A percentile compares a stretch with the other conserved stretches of the same genome.
phyloP scores from a whole-genome alignment of 2,888 invertebrate species.

The Stegana nigrithorax region DNA sequence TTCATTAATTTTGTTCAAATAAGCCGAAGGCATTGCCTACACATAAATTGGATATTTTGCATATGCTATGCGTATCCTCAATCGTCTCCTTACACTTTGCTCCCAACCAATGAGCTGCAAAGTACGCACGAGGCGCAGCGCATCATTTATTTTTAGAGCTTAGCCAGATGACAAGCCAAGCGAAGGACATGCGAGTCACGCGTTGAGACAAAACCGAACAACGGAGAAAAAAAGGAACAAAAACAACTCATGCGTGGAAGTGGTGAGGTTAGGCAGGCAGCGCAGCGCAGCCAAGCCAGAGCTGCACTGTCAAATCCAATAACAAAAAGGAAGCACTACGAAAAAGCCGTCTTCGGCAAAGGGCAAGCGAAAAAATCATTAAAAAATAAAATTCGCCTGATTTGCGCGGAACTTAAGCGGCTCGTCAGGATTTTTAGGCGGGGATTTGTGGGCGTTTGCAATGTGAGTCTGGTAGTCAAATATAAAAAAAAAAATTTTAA shows the following conservation, averaged over 20 bases:
- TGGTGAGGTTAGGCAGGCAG: slow-evolving; percentile 29
- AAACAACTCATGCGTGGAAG: slow-evolving; percentile 19
- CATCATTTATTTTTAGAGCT: slow-evolving; percentile 69
- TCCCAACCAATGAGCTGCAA: slow-evolving; percentile 45
- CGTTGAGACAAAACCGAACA: slow-evolving; percentile 5
- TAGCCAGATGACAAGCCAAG: slow-evolving; percentile 67
- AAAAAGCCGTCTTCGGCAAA: slow-evolving; percentile 30
- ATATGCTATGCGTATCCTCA: slow-evolving; percentile 35
- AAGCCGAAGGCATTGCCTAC: slow-evolving; percentile 6
- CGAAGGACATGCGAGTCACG: slow-evolving; percentile 33
- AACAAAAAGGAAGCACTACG: slow-evolving; percentile 30
- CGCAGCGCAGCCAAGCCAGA: slow-evolving; percentile 3
- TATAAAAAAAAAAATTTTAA: no score
- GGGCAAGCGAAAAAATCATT: slow-evolving; percentile 41
- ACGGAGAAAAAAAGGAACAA: slow-evolving; percentile 14
- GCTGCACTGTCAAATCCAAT: slow-evolving; percentile 51
- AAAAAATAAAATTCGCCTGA: slow-evolving; percentile 40
- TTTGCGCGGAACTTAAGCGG: slow-evolving; percentile 30
- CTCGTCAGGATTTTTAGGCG: neutral
- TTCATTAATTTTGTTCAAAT: slow-evolving; percentile 16
- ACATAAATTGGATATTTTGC: slow-evolving; percentile 32
- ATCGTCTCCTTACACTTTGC: neutral
- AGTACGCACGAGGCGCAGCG: slow-evolving; percentile 49
- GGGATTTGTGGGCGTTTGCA: neutral
- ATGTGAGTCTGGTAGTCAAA: no score